A percentile compares a stretch with the other conserved stretches of the same genome.
Evolutionary conservation across 2,113 vertebrate species (phyloP).

Genomic region (Phyllostomus hastatus): DNA sequence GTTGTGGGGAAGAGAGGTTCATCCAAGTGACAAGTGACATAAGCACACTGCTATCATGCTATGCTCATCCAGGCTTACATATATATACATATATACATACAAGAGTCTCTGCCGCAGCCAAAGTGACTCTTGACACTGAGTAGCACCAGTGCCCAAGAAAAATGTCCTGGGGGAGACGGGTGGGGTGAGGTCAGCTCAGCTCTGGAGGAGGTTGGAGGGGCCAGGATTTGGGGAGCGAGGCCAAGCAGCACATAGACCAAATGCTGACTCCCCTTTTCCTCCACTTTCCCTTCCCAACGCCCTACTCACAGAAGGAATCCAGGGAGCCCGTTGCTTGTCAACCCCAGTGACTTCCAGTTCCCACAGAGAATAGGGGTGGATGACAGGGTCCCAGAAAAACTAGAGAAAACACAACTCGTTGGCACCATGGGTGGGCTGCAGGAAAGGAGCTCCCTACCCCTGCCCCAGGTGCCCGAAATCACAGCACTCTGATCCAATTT

Average conservation of each 20-base stretch:
- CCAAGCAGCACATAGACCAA: not conserved
- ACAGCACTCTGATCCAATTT: not conserved
- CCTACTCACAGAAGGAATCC: not conserved
- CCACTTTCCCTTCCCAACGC: not conserved
- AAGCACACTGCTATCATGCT: not conserved
- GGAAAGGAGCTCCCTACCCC: not conserved
- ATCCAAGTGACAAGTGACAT: not conserved
- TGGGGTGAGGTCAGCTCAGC: not conserved
- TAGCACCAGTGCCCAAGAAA: not conserved
- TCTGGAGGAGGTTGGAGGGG: not conserved
- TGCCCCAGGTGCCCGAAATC: not conserved
- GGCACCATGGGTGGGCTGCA: not conserved
- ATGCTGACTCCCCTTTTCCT: not conserved
- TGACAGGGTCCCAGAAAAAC: not conserved
- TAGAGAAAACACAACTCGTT: not conserved
- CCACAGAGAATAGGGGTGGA: too few species aligned
- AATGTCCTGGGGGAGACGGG: not conserved
- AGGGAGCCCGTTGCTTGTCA: not conserved
- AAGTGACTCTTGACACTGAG: not conserved
- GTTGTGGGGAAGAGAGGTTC: not conserved
- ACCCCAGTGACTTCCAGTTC: not conserved
- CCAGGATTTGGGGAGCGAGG: not conserved
- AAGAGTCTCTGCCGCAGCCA: not conserved
- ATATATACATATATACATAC: not conserved
- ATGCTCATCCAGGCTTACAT: too few species aligned